Conservation (phyloP, 2,113 vertebrate genomes). For the Colaptes auratus region DNA sequence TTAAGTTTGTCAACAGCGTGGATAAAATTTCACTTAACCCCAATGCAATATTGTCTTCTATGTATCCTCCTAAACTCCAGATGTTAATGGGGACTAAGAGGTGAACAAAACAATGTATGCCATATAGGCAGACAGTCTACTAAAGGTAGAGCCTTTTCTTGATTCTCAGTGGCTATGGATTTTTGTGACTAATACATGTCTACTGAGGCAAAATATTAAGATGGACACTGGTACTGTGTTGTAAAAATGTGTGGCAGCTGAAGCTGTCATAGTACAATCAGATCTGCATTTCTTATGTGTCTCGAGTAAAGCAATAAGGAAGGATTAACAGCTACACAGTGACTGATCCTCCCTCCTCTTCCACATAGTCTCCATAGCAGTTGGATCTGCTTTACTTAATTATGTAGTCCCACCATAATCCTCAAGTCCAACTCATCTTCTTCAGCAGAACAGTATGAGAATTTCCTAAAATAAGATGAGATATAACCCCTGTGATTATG, state of each 20-base stretch:
- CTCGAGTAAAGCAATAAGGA: not conserved
- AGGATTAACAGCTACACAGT: not conserved
- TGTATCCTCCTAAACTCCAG: not conserved
- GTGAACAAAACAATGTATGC: not conserved
- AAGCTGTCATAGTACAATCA: not conserved
- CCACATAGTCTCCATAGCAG: not conserved
- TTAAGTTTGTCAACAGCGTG: not conserved
- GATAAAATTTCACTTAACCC: not conserved
- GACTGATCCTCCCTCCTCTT: not conserved
- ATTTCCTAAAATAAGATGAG: not conserved
- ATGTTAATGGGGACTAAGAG: fast-evolving
- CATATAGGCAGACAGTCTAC: fast-evolving
- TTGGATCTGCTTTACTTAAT: not conserved
- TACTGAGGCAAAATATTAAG: not conserved
- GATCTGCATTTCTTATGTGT: not conserved
- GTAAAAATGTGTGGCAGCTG: fast-evolving
- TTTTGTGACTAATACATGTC: not conserved
- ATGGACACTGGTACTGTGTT: not conserved
- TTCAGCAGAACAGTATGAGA: not conserved
- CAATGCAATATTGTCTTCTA: not conserved
- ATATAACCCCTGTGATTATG: not conserved
- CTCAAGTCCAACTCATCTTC: not conserved
- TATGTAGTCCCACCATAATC: not conserved
- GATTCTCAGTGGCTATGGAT: not conserved
- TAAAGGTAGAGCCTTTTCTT: not conserved